phyloP scores from a whole-genome alignment of 2,888 invertebrate species.

The Stenodera caucasica region DNA sequence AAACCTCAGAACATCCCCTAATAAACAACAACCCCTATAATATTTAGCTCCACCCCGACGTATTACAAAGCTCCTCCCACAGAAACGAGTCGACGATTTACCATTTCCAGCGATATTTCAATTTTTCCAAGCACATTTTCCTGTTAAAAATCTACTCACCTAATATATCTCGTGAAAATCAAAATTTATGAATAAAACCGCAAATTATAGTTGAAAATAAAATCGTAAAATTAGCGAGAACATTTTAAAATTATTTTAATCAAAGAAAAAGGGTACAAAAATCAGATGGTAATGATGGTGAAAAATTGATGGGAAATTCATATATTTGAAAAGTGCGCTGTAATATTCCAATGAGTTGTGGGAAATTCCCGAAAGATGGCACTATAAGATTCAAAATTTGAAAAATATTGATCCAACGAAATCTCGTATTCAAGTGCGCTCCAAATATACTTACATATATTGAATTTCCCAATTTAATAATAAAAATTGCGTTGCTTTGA shows the following conservation, averaged over 20 bases:
- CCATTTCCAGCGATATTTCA: background rate
- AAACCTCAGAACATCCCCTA: slow-evolving; percentile 40
- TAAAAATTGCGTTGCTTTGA: background rate
- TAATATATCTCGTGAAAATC: too few relatives aligned
- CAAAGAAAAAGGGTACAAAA: too few relatives aligned
- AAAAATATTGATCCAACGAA: background rate
- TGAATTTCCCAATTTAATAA: background rate
- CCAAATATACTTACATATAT: background rate
- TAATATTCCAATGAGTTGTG: background rate
- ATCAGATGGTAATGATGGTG: too few relatives aligned
- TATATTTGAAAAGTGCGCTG: background rate
- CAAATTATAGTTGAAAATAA: too few relatives aligned
- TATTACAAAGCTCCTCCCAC: slow-evolving; percentile 29
- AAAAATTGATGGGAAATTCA: too few relatives aligned
- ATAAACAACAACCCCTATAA: slow-evolving; percentile 37
- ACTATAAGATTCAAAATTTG: background rate
- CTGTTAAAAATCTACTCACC: background rate
- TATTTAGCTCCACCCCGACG: slow-evolving; percentile 37
- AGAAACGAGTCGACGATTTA: background rate
- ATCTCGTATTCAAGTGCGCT: too few relatives aligned
- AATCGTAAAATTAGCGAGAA: too few relatives aligned
- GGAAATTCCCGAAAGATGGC: background rate
- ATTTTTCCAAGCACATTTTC: background rate
- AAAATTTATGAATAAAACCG: too few relatives aligned
- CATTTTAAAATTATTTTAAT: too few relatives aligned